These are phyloP conservation scores for Heteromyza rotundicornis DNA, from an alignment of 2,888 invertebrate species.

Conservation along the genomic window DNA sequence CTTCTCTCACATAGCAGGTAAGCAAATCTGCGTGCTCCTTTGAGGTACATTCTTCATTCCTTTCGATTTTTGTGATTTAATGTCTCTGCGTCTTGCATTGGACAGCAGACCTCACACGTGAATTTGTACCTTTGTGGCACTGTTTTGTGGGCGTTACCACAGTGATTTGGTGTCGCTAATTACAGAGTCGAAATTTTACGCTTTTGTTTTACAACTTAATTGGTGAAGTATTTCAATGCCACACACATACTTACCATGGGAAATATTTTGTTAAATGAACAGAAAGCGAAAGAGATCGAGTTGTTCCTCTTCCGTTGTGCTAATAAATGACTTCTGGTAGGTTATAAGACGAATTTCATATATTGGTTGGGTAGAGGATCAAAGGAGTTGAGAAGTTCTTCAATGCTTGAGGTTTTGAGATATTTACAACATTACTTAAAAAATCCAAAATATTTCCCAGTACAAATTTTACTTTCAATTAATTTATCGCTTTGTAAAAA, in stretches of 20 bases:
- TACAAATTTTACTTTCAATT: no score
- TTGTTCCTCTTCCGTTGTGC: no score
- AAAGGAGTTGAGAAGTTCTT: no score
- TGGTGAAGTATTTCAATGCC: constrained; percentile 40
- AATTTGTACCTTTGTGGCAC: background rate
- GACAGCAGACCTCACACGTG: constrained; percentile 31
- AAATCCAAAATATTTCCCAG: no score
- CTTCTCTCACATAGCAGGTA: background rate
- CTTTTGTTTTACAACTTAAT: constrained; percentile 49
- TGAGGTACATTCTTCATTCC: background rate
- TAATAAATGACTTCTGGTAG: no score
- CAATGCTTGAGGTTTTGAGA: no score
- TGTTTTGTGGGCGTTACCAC: constrained; percentile 38
- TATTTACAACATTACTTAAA: no score
- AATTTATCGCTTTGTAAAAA: no score
- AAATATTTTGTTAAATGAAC: background rate
- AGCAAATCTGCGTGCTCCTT: background rate
- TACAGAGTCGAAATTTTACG: constrained; percentile 50
- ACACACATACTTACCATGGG: constrained; percentile 28
- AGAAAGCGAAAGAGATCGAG: background rate
- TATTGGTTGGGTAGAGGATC: no score
- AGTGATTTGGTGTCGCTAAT: constrained; percentile 59
- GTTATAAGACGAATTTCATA: no score
- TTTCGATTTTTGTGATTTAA: no score
- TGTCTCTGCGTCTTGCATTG: constrained; percentile 18